phyloP scores from a whole-genome alignment of 1,140 invertebrate genomes.

The Bicyclus anynana region DNA sequence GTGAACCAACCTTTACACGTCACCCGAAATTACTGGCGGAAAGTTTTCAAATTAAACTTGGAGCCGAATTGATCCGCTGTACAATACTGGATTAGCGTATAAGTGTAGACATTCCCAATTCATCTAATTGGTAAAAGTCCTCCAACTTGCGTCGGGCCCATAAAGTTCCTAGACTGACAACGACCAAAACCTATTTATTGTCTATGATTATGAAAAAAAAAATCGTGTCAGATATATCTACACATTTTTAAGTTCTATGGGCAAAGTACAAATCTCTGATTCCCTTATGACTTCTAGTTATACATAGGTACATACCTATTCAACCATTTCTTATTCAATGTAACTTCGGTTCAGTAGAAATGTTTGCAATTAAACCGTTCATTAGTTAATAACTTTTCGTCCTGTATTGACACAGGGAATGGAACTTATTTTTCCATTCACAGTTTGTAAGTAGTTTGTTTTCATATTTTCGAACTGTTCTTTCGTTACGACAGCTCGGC shows the following conservation, averaged over 20 bases:
- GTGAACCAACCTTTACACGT: slow-evolving; percentile 27
- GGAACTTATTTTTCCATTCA: slow-evolving; percentile 24
- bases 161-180: not conserved
- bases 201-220: not conserved
- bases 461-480: slow-evolving; percentile 51
- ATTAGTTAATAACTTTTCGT: slow-evolving; percentile 18
- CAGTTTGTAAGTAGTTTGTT: slow-evolving; percentile 34
- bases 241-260: no score
- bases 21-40: slow-evolving; percentile 41
- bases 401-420: slow-evolving; percentile 13
- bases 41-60: slow-evolving; percentile 54
- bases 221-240: no score
- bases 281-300: no score
- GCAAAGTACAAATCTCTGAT: no score
- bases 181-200: no score
- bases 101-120: not conserved
- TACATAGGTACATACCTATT: no score
- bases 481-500: slow-evolving; percentile 49
- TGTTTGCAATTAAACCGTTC: slow-evolving; percentile 1
- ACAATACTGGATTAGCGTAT: not conserved
- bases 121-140: not conserved
- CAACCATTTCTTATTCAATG: not conserved
- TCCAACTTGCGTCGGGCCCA: not conserved
- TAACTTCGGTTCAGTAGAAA: not conserved
- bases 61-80: not conserved